Conservation (phyloP, 2,888 invertebrate genomes). For the Athrips mouffetella region DNA sequence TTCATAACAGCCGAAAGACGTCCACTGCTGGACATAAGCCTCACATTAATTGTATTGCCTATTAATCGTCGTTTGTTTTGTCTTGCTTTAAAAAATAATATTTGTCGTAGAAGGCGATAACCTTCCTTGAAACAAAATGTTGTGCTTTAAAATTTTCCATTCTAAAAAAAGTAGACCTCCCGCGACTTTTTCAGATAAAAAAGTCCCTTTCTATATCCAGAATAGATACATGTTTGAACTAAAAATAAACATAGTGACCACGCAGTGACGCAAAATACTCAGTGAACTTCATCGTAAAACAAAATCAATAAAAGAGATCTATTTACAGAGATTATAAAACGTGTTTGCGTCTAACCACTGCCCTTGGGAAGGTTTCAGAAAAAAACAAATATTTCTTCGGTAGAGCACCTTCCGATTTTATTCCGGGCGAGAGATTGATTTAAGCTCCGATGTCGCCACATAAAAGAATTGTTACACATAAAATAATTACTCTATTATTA, state of each 20-base stretch:
- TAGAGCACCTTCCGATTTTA: no score
- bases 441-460: no score
- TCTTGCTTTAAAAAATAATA: no score
- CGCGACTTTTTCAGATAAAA: constrained; percentile 7
- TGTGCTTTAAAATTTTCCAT: background rate
- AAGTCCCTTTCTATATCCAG: constrained; percentile 7
- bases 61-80: no score
- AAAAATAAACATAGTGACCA: constrained; percentile 45
- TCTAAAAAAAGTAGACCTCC: background rate
- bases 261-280: constrained; percentile 43
- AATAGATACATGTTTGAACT: constrained; percentile 20
- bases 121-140: no score
- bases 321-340: constrained; percentile 60
- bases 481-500: no score
- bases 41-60: no score
- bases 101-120: no score
- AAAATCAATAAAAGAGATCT: constrained; percentile 49
- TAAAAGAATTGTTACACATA: no score
- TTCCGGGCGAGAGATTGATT: no score
- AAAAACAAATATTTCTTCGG: background rate
- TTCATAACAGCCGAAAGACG: no score
- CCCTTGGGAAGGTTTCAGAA: constrained; percentile 55
- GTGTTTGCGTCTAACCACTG: constrained; percentile 56
- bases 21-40: no score
- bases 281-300: constrained; percentile 40